These are phyloP conservation scores for Pogonocherus hispidulus DNA, from an alignment of 2,888 invertebrate species.

Conservation along the genomic window DNA sequence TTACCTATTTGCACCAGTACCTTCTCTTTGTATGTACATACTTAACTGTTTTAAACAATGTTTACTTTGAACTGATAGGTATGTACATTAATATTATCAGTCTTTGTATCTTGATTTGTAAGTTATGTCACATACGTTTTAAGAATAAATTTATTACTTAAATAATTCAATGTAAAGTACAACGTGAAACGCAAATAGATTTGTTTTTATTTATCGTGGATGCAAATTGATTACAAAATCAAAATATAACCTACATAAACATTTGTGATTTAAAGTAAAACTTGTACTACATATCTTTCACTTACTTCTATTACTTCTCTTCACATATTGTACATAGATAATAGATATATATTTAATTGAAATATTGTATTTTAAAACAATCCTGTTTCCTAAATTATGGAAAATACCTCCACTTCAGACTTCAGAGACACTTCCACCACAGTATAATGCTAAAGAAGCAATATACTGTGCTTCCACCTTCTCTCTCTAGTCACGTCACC, in stretches of 20 bases:
- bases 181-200: slow-evolving; percentile 56
- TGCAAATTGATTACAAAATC: slow-evolving; percentile 43
- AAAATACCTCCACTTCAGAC: too few relatives aligned
- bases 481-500: too few relatives aligned
- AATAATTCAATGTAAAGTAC: slow-evolving; percentile 40
- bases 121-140: slow-evolving; percentile 28
- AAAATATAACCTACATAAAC: slow-evolving; percentile 39
- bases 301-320: neutral
- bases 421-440: too few relatives aligned
- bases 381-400: too few relatives aligned
- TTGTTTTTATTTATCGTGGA: slow-evolving; percentile 43
- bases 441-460: too few relatives aligned
- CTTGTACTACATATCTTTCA: neutral
- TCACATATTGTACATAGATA: slow-evolving; percentile 2
- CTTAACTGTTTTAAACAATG: slow-evolving; percentile 21
- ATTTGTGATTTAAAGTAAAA: neutral
- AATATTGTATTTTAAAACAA: neutral
- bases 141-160: slow-evolving; percentile 41
- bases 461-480: too few relatives aligned
- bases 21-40: neutral
- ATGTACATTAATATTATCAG: slow-evolving; percentile 33
- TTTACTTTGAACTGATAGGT: slow-evolving; percentile 13
- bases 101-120: slow-evolving; percentile 36
- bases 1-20: neutral
- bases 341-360: too few relatives aligned